Evolutionary conservation across 2,797 vertebrate species (phyloP).

Genomic region (Streptopelia turtur): DNA sequence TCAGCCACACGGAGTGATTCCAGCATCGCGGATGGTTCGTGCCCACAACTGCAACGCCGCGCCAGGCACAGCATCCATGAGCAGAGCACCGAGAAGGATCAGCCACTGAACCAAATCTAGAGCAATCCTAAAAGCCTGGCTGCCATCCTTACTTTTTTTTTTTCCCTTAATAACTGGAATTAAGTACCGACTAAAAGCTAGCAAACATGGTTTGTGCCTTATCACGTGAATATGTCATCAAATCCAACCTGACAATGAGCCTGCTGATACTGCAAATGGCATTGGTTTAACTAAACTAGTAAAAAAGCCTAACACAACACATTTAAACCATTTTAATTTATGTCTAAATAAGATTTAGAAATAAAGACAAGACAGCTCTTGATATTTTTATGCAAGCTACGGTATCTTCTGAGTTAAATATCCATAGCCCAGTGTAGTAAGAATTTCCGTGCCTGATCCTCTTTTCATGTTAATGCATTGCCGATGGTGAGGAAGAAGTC

Average conservation of each 20-base stretch:
- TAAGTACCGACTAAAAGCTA: background rate
- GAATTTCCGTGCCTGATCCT: background rate
- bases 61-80: background rate
- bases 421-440: background rate
- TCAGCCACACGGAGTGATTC: background rate
- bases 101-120: background rate
- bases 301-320: background rate
- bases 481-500: background rate
- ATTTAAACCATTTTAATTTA: background rate
- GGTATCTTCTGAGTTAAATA: background rate
- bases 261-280: background rate
- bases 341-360: background rate
- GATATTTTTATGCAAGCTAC: background rate
- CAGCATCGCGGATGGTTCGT: background rate
- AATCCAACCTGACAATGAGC: background rate
- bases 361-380: background rate
- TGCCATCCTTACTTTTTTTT: background rate
- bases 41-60: background rate
- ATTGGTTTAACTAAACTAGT: background rate
- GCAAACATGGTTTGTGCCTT: background rate
- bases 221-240: background rate
- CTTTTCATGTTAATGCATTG: background rate
- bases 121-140: slow-evolving; percentile 27
- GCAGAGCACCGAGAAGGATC: background rate
- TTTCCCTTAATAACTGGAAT: background rate